Base-by-base conservation (phyloP, 2,888 invertebrate genomes). In the Diadromus collaris region DNA sequence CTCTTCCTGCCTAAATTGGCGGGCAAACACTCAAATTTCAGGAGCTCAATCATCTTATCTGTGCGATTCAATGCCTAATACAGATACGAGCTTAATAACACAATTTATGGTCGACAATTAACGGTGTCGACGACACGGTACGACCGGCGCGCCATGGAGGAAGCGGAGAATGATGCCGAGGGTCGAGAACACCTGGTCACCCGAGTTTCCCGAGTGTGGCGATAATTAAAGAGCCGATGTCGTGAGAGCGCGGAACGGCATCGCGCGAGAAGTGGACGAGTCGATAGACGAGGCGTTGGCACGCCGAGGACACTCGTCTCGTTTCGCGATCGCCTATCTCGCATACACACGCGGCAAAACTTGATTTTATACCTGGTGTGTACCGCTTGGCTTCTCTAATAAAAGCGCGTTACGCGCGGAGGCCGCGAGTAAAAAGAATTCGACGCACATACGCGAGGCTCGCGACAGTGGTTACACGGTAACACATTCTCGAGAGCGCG, bases 241-340 rank as follows among this genome's bases (percentile, higher is more conserved):
- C 19, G 69, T 63, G 72, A 67, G 72, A 51, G 73, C 64, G 60
- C 27, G 58, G 60, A 32, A n/a, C 46, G 24, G 19, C 54, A 51
- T 46, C 41, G n/a, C 56, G 41, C 58, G 71, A 68, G 65, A 71
- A 79, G 64, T 78, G 71, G 74, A 80, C 78, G 72, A 76, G 74
- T 80, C 76, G 80, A 80, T 82, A 76, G 76, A 64, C 76, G 73
- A 81, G 81, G 78, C 75, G 76, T 75, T 72, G 78, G 76, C 71
- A 78, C 67, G 71, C 74, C 75, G 76, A 80, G 76, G 80, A 78
- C 81, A 80, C 61, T 65, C 73, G 73, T 73, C 67, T 69, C 68
- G 44, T 67, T 78, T 71, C 29, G 61, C 65, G 65, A 76, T 78
- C 81, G 48, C 70, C 48, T 72, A 61, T 58, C 65, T 51, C 64